Base-by-base conservation (phyloP, 2,113 vertebrate species). In the Pimephales promelas region DNA sequence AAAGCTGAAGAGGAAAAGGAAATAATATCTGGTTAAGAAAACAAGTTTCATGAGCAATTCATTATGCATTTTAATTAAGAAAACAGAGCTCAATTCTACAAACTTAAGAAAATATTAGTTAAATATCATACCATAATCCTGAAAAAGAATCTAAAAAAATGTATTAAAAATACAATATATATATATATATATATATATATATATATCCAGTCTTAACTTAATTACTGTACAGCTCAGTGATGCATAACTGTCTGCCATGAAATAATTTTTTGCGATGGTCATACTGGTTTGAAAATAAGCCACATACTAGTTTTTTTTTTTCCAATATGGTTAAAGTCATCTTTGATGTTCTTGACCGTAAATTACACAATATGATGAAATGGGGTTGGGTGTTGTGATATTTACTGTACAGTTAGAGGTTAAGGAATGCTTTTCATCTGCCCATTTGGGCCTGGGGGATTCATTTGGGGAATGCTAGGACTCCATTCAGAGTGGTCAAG, bases 11-110 rank as follows among this genome's bases (percentile, higher is more conserved):
- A 54, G 62, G 52, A 78, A 36, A 78, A 77, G 16, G n/a, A 64
- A 31, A 64, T 66, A 79, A 49, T 49, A 18, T 16, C n/a, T 26
- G 14, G 8, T 78, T 43, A 78, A 79, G 18, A 66, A 62, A 79
- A 79, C 56, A 78, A 72, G 90, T 87, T 90, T 91, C 85, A 88
- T 90, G 74, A 83, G 89, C 86, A 85, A 89, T 86, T 90, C 79
- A 70, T 83, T 40, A 74, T 70, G 62, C 82, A 18, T 83, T 70
- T 83, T 85, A 70, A 45, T 62, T 81, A 71, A 36, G 11, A 45
- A 43, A 86, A 40, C 88, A 86, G 78, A 81, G 72, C 52, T 86
- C 86, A 87, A 82, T 84, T 20, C 10, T 4, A 76, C 31, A 66
- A 45, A 62, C 18, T 66, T 3, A 20, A 31, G 31, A 18, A 66